A percentile compares a stretch with the other conserved stretches of the same genome.
Conservation (phyloP, 2,797 vertebrate genomes). For the Muscicapa comitata region DNA sequence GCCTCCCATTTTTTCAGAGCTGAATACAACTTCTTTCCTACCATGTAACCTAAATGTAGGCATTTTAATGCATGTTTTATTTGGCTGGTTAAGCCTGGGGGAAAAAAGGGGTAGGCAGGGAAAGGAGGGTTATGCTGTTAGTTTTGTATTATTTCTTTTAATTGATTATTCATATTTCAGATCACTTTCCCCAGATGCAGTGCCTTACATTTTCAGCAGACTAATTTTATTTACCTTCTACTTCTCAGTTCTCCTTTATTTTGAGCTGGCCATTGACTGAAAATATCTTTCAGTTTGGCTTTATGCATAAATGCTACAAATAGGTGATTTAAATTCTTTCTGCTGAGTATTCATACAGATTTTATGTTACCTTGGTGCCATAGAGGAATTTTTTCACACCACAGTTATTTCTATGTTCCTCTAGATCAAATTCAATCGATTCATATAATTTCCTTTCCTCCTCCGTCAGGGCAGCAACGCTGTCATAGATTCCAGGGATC, state of each 20-base stretch:
- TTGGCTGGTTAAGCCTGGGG: background rate
- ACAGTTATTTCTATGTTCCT: constrained; percentile 76
- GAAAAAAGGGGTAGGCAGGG: background rate
- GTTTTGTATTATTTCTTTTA: background rate
- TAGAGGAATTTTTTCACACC: constrained; percentile 83
- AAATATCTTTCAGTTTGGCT: background rate
- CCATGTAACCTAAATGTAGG: background rate
- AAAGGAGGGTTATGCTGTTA: background rate
- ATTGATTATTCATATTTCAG: background rate
- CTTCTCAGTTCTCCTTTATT: background rate
- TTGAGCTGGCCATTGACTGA: background rate
- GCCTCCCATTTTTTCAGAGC: background rate
- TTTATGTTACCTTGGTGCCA: constrained; percentile 80
- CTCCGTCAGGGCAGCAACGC: constrained; percentile 78
- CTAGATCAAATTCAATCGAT: constrained; percentile 83
- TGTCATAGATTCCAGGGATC: constrained; percentile 86
- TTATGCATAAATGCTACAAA: background rate
- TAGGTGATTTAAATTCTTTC: background rate
- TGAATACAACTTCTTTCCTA: background rate
- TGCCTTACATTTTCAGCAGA: background rate
- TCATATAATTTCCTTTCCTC: constrained; percentile 83
- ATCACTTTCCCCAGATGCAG: background rate
- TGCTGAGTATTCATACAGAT: background rate
- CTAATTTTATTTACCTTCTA: background rate
- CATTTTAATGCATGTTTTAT: background rate